Evolutionary conservation across 2,888 invertebrate species (phyloP).

Genomic region (Dasysyrphus albostriatus): DNA sequence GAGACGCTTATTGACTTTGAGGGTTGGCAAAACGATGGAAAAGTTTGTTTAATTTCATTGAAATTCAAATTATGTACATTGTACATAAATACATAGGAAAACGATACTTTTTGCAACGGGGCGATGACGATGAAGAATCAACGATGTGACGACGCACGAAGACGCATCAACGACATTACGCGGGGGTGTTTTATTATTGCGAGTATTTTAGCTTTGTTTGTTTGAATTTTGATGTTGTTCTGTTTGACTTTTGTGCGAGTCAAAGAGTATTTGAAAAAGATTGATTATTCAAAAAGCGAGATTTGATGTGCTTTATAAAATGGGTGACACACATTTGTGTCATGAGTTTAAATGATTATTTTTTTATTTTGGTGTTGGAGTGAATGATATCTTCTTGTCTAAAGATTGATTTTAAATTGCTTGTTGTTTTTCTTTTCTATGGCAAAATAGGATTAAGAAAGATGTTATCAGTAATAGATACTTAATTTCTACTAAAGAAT

Average conservation of each 20-base stretch:
- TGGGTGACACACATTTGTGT: not conserved
- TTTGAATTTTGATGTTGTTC: constrained; percentile 41
- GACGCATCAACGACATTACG: not conserved
- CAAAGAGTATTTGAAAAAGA: constrained; percentile 45
- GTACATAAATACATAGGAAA: not conserved
- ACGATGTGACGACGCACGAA: not conserved
- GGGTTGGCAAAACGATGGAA: constrained; percentile 1
- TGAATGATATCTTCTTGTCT: not conserved
- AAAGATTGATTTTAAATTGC: not conserved
- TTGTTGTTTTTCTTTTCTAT: not conserved
- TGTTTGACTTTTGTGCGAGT: constrained; percentile 47
- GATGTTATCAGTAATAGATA: not conserved
- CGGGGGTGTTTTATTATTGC: not conserved
- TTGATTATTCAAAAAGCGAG: constrained; percentile 32
- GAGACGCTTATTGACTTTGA: constrained; percentile 10
- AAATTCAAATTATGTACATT: constrained; percentile 12
- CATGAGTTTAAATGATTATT: constrained; percentile 3
- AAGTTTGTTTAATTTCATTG: constrained; percentile 53
- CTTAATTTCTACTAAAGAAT: no score
- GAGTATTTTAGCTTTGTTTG: constrained; percentile 37
- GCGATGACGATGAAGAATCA: not conserved
- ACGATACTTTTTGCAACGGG: constrained; percentile 3
- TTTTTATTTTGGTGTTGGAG: not conserved
- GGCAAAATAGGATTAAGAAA: not conserved
- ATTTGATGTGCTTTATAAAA: not conserved